phyloP scores from a whole-genome alignment of 2,888 invertebrate species.

The Scaptomyza tumidula region DNA sequence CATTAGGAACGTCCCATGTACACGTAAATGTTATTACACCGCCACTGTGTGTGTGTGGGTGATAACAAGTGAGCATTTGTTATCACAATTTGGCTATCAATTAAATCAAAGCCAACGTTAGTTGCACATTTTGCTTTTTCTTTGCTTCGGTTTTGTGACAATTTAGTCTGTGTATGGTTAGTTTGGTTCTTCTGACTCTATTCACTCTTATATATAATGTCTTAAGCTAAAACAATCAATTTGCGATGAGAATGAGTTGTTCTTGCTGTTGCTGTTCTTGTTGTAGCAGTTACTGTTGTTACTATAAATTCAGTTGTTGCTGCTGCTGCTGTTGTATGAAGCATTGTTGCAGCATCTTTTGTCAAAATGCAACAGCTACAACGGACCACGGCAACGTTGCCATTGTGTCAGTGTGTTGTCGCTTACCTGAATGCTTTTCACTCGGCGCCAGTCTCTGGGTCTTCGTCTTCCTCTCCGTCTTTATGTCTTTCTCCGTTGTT shows the following conservation, averaged over 20 bases:
- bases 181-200: not conserved
- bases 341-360: conserved; percentile 53
- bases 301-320: not conserved
- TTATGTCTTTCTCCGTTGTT: not conserved
- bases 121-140: not conserved
- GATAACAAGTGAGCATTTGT: not conserved
- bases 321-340: conserved; percentile 10
- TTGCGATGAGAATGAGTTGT: conserved; percentile 6
- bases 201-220: conserved; percentile 1
- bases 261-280: conserved; percentile 2
- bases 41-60: not conserved
- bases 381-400: conserved; percentile 23
- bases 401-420: conserved; percentile 53
- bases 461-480: not conserved
- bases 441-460: conserved; percentile 2
- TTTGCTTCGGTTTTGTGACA: not conserved
- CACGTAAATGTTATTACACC: not conserved
- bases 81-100: conserved; percentile 3
- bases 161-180: not conserved
- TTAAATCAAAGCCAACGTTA: not conserved
- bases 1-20: not conserved
- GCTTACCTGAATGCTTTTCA: conserved; percentile 55
- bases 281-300: not conserved
- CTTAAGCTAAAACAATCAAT: conserved; percentile 9
- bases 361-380: conserved; percentile 56